Evolutionary conservation across 1,140 invertebrate genomes (phyloP), one percentile per base, ranked within the genome.

Genomic region (Holcopasites calliopsidis): DNA sequence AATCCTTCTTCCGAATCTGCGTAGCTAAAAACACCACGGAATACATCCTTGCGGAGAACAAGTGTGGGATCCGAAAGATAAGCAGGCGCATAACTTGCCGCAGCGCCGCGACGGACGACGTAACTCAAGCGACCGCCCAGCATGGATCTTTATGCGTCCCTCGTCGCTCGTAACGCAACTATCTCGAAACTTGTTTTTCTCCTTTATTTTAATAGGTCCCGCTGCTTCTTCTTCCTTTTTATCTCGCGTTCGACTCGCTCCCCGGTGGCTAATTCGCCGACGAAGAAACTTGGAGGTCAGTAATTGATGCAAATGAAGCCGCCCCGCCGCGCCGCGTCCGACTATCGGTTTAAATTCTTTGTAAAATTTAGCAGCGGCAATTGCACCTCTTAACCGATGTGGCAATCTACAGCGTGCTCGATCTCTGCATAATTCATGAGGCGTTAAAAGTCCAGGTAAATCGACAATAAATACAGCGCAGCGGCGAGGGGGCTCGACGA

Each of bases 111-210:
- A 57, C 68, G 77, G 82, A 76, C 80, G 76, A 79, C 83, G 84
- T 89, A 88, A 89, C 82, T 90, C 88, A 88, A 83, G 66, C 79
- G 79, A 85, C 75, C 76, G 86, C 71, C 85, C 76, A 82, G 78
- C 84, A 85, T 81, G 85, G 86, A 89, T 88, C 87, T 88, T 90
- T 90, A 89, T 87, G 88, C 86, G 88, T 90, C 89, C 89, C 89
- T 78, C 81, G 88, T 88, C 83, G 89, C 88, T 89, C 89, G 89
- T 90, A 89, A 88, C 85, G 83, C 83, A 88, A 89, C 86, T 90
- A 89, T 90, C 88, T 90, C 86, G 78, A 85, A 87, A 90, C 85
- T 89, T 90, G 88, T 90, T 90, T 90, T 90, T 88, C 88, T 87
- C 83, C 79, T 87, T 87, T 88, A 86, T 87, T 88, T 88, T 88